Conservation (phyloP, 2,888 invertebrate genomes). For the Rhingia campestris region DNA sequence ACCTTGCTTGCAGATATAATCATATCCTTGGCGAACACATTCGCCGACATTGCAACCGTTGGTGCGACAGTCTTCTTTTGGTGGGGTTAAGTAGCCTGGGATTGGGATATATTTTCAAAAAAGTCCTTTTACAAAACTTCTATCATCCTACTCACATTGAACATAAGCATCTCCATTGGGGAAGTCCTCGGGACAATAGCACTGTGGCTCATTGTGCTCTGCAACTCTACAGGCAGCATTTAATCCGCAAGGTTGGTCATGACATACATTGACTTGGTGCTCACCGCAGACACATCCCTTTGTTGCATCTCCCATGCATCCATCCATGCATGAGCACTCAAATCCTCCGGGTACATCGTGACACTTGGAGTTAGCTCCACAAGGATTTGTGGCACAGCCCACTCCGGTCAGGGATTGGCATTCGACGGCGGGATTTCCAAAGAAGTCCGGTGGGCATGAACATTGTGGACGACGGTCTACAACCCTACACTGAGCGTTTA, state of each 20-base stretch:
- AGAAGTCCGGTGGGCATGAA: conserved; percentile 89
- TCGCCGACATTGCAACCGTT: conserved; percentile 92
- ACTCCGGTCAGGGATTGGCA: conserved; percentile 88
- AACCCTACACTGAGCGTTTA: conserved; percentile 93
- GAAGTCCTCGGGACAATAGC: conserved; percentile 92
- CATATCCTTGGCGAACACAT: conserved; percentile 92
- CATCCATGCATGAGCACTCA: conserved; percentile 91
- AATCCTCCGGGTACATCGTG: conserved; percentile 90
- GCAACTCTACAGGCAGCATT: conserved; percentile 91
- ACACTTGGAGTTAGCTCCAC: conserved; percentile 92
- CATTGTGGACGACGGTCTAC: conserved; percentile 90
- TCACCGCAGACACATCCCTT: conserved; percentile 91
- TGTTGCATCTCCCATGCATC: conserved; percentile 92
- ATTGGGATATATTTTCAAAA: not conserved
- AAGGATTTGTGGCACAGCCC: conserved; percentile 91
- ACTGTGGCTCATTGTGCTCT: conserved; percentile 87
- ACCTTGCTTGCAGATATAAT: conserved; percentile 86
- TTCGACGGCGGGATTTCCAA: conserved; percentile 88
- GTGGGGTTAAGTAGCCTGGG: conserved; percentile 79
- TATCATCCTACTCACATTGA: conserved; percentile 88
- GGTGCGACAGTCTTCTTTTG: conserved; percentile 89
- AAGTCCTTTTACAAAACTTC: not conserved
- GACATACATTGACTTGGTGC: conserved; percentile 88
- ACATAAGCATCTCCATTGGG: conserved; percentile 93
- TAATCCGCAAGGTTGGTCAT: conserved; percentile 90